Evolutionary conservation across 2,797 vertebrate species (phyloP), one percentile per base, ranked within the genome.

Genomic region (Clamator glandarius): DNA sequence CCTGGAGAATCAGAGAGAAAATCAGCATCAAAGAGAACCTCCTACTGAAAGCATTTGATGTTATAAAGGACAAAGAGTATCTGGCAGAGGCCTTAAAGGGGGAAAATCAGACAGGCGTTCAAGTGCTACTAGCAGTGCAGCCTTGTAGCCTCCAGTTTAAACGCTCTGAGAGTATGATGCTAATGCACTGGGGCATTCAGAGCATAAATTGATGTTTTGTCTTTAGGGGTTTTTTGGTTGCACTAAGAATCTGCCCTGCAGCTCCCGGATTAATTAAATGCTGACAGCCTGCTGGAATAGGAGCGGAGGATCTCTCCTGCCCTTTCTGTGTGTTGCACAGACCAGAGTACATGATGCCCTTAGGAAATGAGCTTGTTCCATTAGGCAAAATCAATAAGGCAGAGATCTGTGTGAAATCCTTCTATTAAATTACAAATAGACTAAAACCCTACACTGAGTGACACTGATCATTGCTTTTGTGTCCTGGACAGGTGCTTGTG

Each of bases 241-340:
- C 62, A 42, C 41, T 89, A 90, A 91, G 96, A 94, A 89, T 90
- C 89, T 96, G 88, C 95, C 96, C 92, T 85, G 96, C 82, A 95
- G 96, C 87, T 88, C 74, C 72, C 31, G 25, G 93, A 97, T 96
- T 97, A 97, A 97, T 97, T 96, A 97, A 97, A 93, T 90, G 86
- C 90, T 96, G 95, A 51, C 94, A 84, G 55, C 23, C 75, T 48
- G 4, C 48, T 35, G 10, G 61, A 85, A 46, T 1, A 66, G 90
- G 66, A 74, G 61, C 7, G 1, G 87, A 51, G 76, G 79, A 2
- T 13, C 55, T 63, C 86, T 75, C 64, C 73, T 88, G 88, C 72
- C 90, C 87, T 93, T 87, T 67, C 5, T 75, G 4, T 55, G 69
- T 57, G 64, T 42, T 84, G 87, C 73, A 36, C 73, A 87, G 77